These are phyloP conservation scores for Cheilosia soror DNA, from an alignment of 2,888 invertebrate genomes.

Conservation along the genomic window DNA sequence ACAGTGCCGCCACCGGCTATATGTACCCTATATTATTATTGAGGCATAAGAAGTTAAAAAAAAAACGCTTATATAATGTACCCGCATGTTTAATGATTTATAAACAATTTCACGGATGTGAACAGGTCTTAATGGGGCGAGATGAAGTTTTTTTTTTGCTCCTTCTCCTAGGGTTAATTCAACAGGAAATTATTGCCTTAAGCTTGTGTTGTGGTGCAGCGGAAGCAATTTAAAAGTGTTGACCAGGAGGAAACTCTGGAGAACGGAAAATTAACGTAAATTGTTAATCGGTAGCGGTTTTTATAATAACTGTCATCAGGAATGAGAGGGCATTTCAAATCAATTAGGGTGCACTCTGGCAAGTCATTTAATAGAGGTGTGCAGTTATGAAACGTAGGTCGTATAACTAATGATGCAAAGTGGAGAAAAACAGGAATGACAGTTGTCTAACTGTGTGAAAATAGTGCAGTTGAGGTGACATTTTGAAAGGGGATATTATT, in stretches of 20 bases:
- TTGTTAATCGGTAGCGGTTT: slow-evolving; percentile 47
- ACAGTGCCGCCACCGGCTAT: slow-evolving; percentile 42
- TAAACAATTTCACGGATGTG: slow-evolving; percentile 75
- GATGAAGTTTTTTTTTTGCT: slow-evolving; percentile 16
- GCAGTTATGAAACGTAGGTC: not conserved
- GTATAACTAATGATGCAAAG: not conserved
- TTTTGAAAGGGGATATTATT: not conserved
- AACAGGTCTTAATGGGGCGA: slow-evolving; percentile 54
- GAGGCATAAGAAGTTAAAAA: slow-evolving; percentile 22
- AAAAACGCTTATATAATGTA: slow-evolving; percentile 20
- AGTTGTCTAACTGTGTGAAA: not conserved
- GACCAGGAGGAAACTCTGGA: slow-evolving; percentile 30
- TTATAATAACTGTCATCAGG: slow-evolving; percentile 66
- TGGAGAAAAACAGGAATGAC: not conserved
- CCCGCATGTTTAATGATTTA: slow-evolving; percentile 75
- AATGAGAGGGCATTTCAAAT: slow-evolving; percentile 41
- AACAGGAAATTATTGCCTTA: slow-evolving; percentile 66
- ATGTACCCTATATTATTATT: slow-evolving; percentile 36
- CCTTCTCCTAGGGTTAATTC: slow-evolving; percentile 56
- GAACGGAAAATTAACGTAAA: slow-evolving; percentile 45
- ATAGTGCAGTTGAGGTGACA: not conserved
- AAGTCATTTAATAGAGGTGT: slow-evolving; percentile 8
- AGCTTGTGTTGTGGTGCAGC: slow-evolving; percentile 27
- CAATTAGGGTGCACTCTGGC: slow-evolving; percentile 26
- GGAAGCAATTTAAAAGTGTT: slow-evolving; percentile 61